Conservation (phyloP, 2,888 invertebrate species). For the Hyposoter dolosus region DNA sequence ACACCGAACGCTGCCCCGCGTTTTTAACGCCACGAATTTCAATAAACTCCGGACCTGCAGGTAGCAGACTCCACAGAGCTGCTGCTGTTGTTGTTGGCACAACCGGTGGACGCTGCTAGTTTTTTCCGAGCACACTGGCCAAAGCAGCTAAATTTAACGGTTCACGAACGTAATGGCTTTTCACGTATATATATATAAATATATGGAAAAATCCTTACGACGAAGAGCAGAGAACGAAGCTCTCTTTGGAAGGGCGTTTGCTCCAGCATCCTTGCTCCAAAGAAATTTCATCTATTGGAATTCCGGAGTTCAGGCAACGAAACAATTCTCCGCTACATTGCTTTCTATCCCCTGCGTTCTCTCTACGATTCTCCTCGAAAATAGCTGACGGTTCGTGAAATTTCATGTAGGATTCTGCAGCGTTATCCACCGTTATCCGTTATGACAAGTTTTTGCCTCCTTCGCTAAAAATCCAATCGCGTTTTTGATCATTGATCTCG, state of each 20-base stretch:
- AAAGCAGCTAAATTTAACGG: slow-evolving; percentile 56
- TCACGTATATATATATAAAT: not conserved
- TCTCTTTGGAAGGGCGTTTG: slow-evolving; percentile 24
- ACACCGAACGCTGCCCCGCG: slow-evolving; percentile 68
- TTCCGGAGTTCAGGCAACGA: slow-evolving; percentile 58
- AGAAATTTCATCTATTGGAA: slow-evolving; percentile 52
- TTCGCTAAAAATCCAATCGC: not conserved
- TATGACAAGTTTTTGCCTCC: not conserved
- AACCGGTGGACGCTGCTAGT: slow-evolving; percentile 27
- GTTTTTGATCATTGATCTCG: not conserved
- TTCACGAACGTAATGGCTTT: slow-evolving; percentile 45
- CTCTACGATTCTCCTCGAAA: slow-evolving; percentile 20
- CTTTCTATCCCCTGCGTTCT: slow-evolving; percentile 15
- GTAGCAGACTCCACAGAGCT: slow-evolving; percentile 36
- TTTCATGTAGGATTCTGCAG: slow-evolving; percentile 27
- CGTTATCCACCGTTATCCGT: not conserved
- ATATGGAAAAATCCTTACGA: not conserved
- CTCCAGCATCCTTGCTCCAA: slow-evolving; percentile 13
- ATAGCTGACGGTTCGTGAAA: slow-evolving; percentile 43
- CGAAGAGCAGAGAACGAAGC: slow-evolving; percentile 5
- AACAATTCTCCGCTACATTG: slow-evolving; percentile 50
- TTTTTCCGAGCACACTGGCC: slow-evolving; percentile 12
- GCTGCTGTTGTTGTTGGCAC: slow-evolving; percentile 47
- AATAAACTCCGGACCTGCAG: slow-evolving; percentile 65
- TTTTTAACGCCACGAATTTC: slow-evolving; percentile 73